Evolutionary conservation across 2,797 vertebrate species (phyloP).

Genomic region (Taeniopygia guttata): DNA sequence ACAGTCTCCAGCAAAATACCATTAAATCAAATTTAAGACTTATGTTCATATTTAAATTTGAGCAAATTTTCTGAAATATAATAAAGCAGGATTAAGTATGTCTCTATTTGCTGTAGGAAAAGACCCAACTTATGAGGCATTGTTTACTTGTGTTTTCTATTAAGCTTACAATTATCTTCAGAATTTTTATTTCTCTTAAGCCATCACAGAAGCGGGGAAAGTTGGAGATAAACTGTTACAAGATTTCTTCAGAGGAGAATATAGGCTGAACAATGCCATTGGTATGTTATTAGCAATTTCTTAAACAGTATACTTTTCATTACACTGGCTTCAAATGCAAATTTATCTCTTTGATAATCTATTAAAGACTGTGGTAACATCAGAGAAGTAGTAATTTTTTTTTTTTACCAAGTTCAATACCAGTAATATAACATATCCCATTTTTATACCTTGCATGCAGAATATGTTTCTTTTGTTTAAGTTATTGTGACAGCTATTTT

Average conservation of each 20-base stretch:
- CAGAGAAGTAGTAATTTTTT: neutral
- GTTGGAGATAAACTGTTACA: slow-evolving; percentile 67
- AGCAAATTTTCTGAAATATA: neutral
- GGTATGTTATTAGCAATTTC: slow-evolving; percentile 74
- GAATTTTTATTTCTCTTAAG: slow-evolving; percentile 65
- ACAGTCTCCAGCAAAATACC: neutral
- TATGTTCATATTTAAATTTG: neutral
- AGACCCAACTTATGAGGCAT: neutral
- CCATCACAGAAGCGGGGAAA: slow-evolving; percentile 80
- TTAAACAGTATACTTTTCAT: neutral
- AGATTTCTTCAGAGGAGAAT: slow-evolving; percentile 90
- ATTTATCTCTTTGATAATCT: neutral
- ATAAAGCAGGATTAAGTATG: neutral
- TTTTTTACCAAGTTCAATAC: neutral
- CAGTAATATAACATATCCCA: neutral
- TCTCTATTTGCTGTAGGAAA: neutral
- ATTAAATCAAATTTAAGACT: neutral
- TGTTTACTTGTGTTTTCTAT: neutral
- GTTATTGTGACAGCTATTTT: neutral
- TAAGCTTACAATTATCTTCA: neutral
- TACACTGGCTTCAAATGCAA: neutral
- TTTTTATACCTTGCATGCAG: neutral
- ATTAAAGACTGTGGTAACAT: neutral
- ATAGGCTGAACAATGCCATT: slow-evolving; percentile 84
- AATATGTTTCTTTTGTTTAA: neutral